phyloP scores from a whole-genome alignment of 1,140 invertebrate genomes.

The Lepidurus couesii region DNA sequence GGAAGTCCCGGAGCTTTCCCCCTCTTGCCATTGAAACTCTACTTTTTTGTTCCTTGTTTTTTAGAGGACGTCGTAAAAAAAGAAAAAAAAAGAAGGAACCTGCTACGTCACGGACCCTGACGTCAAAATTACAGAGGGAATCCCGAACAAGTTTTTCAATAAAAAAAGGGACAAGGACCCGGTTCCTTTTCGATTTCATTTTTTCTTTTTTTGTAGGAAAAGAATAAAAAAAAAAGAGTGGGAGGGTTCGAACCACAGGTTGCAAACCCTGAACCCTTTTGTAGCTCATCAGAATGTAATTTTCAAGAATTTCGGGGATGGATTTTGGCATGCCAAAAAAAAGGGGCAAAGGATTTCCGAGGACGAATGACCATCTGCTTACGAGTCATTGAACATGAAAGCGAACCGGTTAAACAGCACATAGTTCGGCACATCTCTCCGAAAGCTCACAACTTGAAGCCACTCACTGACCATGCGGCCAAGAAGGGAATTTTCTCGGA shows the following conservation, averaged over 20 bases:
- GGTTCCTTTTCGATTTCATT: not conserved
- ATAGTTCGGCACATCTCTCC: conserved; percentile 14
- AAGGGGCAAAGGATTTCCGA: not conserved
- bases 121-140: conserved; percentile 18
- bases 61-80: conserved; percentile 9
- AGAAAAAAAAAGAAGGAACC: not conserved
- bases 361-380: conserved; percentile 8
- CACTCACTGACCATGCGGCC: not conserved
- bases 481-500: not conserved
- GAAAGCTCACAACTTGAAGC: not conserved
- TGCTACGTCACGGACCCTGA: not conserved
- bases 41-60: conserved; percentile 7
- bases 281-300: not conserved
- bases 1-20: conserved; percentile 16
- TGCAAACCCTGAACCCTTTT: not conserved
- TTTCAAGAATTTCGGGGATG: not conserved
- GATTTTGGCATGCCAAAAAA: not conserved
- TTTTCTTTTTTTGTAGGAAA: not conserved
- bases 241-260: not conserved
- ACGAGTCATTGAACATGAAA: conserved; percentile 3
- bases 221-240: not conserved
- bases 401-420: conserved; percentile 1
- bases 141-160: not conserved
- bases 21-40: conserved; percentile 17
- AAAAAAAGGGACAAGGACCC: not conserved